Base-by-base conservation (phyloP, 2,888 invertebrate genomes). In the Macrophya annulata region DNA sequence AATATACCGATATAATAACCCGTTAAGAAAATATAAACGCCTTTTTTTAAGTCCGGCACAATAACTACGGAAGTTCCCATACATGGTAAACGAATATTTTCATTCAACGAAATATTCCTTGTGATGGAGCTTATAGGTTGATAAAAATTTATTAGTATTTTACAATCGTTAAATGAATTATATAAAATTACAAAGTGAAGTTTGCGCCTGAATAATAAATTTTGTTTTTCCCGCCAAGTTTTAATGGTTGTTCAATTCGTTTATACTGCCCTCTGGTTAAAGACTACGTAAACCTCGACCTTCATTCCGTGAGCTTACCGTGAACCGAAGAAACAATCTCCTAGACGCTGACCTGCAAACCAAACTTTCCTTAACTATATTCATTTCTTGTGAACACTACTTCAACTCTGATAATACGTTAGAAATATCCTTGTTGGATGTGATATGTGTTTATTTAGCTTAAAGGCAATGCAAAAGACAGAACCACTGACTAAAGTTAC, bases 261-360 rank as follows among this genome's bases (percentile, higher is more conserved):
- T 48, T 40, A 8, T 51, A 37, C 62, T 43, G 83, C 83, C 83
- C 65, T 83, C 83, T 83, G 48, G 83, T 45, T 12, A 17, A 21
- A 25, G 37, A n/a, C 48, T 83, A 83, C 4, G 77, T 40, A 40
- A 62, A 59, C 62, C 40, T 62, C n/a, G 21, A 81, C n/a, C 83
- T 62, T 81, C 68, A 40, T 48, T 83, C 25, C 48, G 45, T 68
- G 48, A 83, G 55, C 83, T 83, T 83, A 83, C 83, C 83, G 68
- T 48, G 51, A 62, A 68, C 48, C 83, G 83, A 68, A 83, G 83
- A 83, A 83, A 83, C 43, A 83, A 83, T 71, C 81, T 81, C 43
- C 83, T 45, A n/a, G 83, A 83, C 31, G 68, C 71, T 83, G 83
- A 83, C 65, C 65, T 51, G 31, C 83, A 83, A 83, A 51, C 51